phyloP scores from a whole-genome alignment of 2,888 invertebrate genomes.

The Pachydiplax longipennis region DNA sequence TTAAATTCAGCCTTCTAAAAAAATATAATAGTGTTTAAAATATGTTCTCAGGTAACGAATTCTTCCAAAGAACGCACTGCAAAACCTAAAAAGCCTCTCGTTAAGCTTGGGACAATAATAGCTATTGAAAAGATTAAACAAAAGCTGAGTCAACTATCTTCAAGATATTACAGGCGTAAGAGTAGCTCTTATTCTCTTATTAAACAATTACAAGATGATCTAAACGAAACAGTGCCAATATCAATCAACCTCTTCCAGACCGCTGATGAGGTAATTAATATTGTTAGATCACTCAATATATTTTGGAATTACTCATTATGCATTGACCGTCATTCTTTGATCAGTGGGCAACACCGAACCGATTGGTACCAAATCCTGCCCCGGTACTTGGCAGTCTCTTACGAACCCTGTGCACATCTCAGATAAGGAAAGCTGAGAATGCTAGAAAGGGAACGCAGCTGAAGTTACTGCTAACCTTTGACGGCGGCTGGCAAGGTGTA shows the following conservation, averaged over 20 bases:
- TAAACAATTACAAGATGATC: constrained; percentile 48
- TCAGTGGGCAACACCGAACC: constrained; percentile 58
- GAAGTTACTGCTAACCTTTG: constrained; percentile 80
- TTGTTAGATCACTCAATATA: background rate
- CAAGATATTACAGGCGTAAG: constrained; percentile 47
- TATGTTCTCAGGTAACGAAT: constrained; percentile 5
- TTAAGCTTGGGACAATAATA: constrained; percentile 46
- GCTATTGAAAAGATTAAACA: constrained; percentile 48
- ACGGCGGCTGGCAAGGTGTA: constrained; percentile 78
- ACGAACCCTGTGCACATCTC: constrained; percentile 70
- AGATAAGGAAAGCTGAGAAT: constrained; percentile 77
- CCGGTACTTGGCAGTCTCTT: constrained; percentile 70
- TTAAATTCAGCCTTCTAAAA: no score
- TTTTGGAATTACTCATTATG: background rate
- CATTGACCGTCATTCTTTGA: background rate
- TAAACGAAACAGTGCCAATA: constrained; percentile 47
- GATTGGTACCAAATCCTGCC: constrained; percentile 58
- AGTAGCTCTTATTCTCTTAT: constrained; percentile 46
- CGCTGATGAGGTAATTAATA: constrained; percentile 46
- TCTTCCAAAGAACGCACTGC: background rate
- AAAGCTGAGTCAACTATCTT: constrained; percentile 46
- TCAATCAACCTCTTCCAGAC: constrained; percentile 48
- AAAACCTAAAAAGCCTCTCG: background rate
- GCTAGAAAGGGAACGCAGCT: constrained; percentile 88
- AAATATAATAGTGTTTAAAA: no score